These are phyloP conservation scores for Cepaea nemoralis DNA, from an alignment of 1,140 invertebrate species.

Conservation along the genomic window DNA sequence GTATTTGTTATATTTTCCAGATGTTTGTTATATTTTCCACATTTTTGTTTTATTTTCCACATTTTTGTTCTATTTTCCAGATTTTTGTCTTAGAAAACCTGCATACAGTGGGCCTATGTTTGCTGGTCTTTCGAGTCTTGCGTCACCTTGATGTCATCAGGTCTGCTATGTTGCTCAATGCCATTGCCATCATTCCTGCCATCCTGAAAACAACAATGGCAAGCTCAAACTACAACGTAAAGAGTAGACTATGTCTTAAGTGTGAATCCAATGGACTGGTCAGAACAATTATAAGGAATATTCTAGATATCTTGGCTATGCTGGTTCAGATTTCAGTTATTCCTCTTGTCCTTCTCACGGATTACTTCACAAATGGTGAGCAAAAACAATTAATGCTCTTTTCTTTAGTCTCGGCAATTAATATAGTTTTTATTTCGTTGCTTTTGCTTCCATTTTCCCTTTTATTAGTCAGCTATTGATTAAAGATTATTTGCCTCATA, in stretches of 20 bases:
- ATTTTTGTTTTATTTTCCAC: too few relatives aligned
- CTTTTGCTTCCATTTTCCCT: too few relatives aligned
- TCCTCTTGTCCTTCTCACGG: constrained; percentile 41
- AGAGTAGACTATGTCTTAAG: not conserved
- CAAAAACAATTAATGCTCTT: too few relatives aligned
- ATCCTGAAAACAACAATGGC: constrained; percentile 66
- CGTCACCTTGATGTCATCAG: constrained; percentile 91
- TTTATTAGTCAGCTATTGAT: too few relatives aligned
- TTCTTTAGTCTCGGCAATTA: too few relatives aligned
- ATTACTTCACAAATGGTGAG: constrained; percentile 6
- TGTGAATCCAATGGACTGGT: not conserved
- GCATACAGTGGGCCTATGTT: constrained; percentile 85
- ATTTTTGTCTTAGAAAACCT: constrained; percentile 82
- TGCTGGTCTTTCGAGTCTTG: constrained; percentile 87
- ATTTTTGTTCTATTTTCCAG: not conserved
- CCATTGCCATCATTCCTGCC: constrained; percentile 88
- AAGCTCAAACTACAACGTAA: not conserved
- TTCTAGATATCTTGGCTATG: constrained; percentile 45
- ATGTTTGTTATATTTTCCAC: too few relatives aligned
- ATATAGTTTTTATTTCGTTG: too few relatives aligned
- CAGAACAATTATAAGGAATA: not conserved
- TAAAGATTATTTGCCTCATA: too few relatives aligned
- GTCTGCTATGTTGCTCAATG: constrained; percentile 93
- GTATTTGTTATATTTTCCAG: too few relatives aligned
- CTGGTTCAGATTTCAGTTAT: constrained; percentile 48